These are phyloP conservation scores for Nysson spinosus DNA, from an alignment of 2,888 invertebrate genomes.

Conservation along the genomic window DNA sequence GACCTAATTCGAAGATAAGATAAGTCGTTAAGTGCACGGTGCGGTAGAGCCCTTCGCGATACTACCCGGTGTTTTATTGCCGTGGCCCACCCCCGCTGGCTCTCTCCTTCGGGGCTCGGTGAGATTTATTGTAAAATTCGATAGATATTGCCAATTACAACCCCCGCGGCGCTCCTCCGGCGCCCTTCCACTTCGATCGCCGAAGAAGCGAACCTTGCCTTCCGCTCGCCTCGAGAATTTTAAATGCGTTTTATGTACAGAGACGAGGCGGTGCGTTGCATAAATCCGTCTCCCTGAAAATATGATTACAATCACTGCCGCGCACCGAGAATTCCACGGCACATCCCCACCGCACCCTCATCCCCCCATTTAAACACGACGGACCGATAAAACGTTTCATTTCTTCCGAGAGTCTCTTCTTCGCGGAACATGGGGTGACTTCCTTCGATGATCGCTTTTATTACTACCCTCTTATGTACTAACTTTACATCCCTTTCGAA, in stretches of 20 bases:
- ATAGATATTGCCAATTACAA: conserved; percentile 75
- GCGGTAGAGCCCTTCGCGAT: conserved; percentile 66
- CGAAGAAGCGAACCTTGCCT: conserved; percentile 45
- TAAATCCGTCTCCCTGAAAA: conserved; percentile 64
- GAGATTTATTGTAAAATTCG: conserved; percentile 75
- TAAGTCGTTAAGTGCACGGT: conserved; percentile 73
- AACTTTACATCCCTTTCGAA: conserved; percentile 34
- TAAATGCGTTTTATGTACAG: conserved; percentile 65
- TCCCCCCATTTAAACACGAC: conserved; percentile 32
- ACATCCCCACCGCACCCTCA: not conserved
- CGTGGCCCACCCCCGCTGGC: conserved; percentile 48
- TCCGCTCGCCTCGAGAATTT: conserved; percentile 60
- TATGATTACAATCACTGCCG: conserved; percentile 66
- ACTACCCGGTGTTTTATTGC: conserved; percentile 71
- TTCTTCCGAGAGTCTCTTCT: conserved; percentile 38
- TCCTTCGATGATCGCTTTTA: conserved; percentile 54
- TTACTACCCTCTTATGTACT: conserved; percentile 36
- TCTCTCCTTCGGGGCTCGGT: conserved; percentile 57
- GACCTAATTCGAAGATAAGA: conserved; percentile 74
- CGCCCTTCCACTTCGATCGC: conserved; percentile 34
- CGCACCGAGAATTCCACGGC: conserved; percentile 3
- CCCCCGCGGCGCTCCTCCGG: conserved; percentile 56
- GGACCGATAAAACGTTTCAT: conserved; percentile 57
- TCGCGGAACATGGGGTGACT: conserved; percentile 50
- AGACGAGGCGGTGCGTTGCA: conserved; percentile 62